phyloP scores from a whole-genome alignment of 2,797 vertebrate genomes.

The Mormyrops boulengeri region DNA sequence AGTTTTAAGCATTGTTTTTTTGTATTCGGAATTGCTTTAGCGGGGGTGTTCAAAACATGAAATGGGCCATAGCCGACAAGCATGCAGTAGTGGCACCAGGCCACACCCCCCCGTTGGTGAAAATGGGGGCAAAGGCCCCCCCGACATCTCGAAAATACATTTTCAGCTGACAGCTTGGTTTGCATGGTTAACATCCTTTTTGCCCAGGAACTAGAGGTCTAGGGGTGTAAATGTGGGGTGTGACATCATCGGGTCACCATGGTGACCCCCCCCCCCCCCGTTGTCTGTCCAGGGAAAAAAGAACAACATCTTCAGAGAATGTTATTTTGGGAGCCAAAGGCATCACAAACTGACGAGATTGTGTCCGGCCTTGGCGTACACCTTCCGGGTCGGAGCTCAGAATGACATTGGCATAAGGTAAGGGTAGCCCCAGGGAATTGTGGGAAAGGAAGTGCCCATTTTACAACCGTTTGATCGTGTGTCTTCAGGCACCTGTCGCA shows the following conservation, averaged over 20 bases:
- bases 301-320: constrained; percentile 91
- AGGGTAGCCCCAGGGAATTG: not conserved
- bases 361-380: constrained; percentile 85
- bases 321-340: constrained; percentile 87
- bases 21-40: not conserved
- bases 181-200: not conserved
- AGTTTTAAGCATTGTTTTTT: not conserved
- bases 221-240: not conserved
- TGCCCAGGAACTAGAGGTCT: not conserved
- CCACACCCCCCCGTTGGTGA: not conserved
- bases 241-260: not conserved
- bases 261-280: not conserved
- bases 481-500: not conserved
- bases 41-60: not conserved
- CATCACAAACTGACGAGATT: constrained; percentile 87
- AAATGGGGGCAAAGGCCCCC: not conserved
- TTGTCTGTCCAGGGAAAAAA: constrained; percentile 78
- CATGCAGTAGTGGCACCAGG: not conserved
- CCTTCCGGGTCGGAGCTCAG: constrained; percentile 87
- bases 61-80: not conserved
- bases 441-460: not conserved
- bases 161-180: not conserved
- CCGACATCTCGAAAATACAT: not conserved
- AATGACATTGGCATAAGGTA: constrained; percentile 93
- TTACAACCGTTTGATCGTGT: not conserved